Evolutionary conservation across 35 echinoderm and acorn worm species (phyloP), one percentile per base, ranked within the genome.

Genomic region (Heliocidaris erythrogramma): DNA sequence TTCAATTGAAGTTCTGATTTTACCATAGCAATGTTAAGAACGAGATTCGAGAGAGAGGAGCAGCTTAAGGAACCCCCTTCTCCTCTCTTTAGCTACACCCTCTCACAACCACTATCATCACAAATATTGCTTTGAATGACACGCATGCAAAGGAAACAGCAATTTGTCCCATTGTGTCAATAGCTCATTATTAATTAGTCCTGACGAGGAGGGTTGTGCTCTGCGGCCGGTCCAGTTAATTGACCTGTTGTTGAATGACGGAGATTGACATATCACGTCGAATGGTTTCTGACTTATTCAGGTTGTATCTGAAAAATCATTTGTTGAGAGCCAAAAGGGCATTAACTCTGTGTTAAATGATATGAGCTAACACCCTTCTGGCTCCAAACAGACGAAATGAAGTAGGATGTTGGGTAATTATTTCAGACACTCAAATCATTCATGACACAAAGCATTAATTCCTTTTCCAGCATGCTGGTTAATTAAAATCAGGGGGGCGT

Each of bases 181-280:
- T 78, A 78, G 65, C 65, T 78, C 65, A 78, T 78, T 78, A 78
- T 78, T 78, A 78, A 78, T 78, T 78, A 78, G 21, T 78, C 65
- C 65, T 56, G 65, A 78, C 18, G 21, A 78, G 65, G 21, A 8
- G 65, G 14, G 65, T 78, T 71, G 27, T 78, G 65, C n/a, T 78
- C 21, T 78, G 65, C 6, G 65, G 65, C 18, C 8, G 65, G 21
- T 78, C 65, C 65, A n/a, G n/a, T 78, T 27, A 78, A n/a, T 78
- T 78, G 24, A 78, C 65, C 65, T 18, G 14, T 78, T 78, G 65
- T 21, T 78, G 65, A 78, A n/a, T 18, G 65, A 78, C 8, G 27
- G 17, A 78, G 65, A 78, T 78, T 78, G 65, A 78, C 65, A 78
- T 78, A 78, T 78, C 65, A 27, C n/a, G 0, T 7, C 7, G 65